A percentile compares a stretch with the other conserved stretches of the same genome.
These are phyloP conservation scores for Parauchenoglanis punctatus DNA, from an alignment of 2,797 vertebrate species.

Conservation along the genomic window DNA sequence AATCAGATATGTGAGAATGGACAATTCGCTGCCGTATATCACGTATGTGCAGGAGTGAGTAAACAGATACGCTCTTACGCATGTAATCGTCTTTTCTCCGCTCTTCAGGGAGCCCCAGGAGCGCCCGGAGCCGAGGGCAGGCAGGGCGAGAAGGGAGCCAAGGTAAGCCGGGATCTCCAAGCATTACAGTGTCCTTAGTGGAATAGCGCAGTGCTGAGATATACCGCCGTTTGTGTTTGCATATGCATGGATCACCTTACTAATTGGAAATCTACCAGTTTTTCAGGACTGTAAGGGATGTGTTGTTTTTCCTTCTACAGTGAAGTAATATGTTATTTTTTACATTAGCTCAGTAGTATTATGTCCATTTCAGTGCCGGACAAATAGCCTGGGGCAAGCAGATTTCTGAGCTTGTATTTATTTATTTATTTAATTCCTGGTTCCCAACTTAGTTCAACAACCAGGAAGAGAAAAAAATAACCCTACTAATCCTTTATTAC, in stretches of 20 bases:
- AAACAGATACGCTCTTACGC: background rate
- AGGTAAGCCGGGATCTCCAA: constrained; percentile 77
- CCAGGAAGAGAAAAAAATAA: background rate
- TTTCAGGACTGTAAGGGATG: background rate
- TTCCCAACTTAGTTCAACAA: background rate
- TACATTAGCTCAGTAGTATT: background rate
- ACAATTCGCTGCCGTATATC: background rate
- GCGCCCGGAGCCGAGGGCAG: constrained; percentile 89
- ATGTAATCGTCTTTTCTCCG: background rate
- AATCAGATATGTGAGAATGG: background rate
- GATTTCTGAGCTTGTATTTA: too few species aligned
- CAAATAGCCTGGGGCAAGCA: too few species aligned
- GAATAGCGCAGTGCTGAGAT: background rate
- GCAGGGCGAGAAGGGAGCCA: constrained; percentile 97
- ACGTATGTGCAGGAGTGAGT: background rate
- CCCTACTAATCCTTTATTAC: background rate
- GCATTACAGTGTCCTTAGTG: background rate
- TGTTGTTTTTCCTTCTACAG: background rate
- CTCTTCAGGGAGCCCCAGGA: constrained; percentile 85
- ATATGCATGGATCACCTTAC: background rate
- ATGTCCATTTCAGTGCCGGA: too few species aligned
- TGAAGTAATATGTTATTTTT: background rate
- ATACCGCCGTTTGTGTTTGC: background rate
- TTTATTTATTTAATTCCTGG: too few species aligned
- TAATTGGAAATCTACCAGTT: background rate